phyloP scores from a whole-genome alignment of 2,888 invertebrate genomes.

The Lottia scabra region DNA sequence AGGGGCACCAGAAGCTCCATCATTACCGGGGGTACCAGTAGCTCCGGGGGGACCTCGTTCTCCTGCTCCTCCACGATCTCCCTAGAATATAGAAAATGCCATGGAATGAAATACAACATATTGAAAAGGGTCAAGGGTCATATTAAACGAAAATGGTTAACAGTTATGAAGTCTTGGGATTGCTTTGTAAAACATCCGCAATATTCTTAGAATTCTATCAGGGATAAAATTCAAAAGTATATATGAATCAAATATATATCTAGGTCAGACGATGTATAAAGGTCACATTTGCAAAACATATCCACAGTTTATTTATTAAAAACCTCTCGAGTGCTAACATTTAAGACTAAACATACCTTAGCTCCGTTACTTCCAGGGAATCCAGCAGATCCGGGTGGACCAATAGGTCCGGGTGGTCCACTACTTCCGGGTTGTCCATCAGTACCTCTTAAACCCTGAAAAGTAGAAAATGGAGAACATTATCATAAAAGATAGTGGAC shows the following conservation, averaged over 20 bases:
- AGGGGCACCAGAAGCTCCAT: conserved; percentile 40
- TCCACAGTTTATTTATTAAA: too few relatives aligned
- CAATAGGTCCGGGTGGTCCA: conserved; percentile 79
- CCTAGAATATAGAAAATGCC: conserved; percentile 25
- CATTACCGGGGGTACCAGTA: conserved; percentile 43
- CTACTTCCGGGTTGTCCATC: conserved; percentile 77
- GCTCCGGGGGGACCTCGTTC: conserved; percentile 44
- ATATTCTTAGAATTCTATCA: too few relatives aligned
- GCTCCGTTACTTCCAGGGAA: conserved; percentile 54
- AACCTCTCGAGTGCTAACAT: background rate
- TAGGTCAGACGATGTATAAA: too few relatives aligned
- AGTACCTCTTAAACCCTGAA: conserved; percentile 53
- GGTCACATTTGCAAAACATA: too few relatives aligned
- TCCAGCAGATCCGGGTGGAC: conserved; percentile 66
- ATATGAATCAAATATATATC: too few relatives aligned
- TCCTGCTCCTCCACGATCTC: conserved; percentile 52
- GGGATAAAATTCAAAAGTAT: too few relatives aligned
- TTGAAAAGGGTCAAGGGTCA: too few relatives aligned
- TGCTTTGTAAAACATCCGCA: background rate
- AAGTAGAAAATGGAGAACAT: background rate
- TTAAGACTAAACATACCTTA: conserved; percentile 38
- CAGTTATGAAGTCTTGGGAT: too few relatives aligned
- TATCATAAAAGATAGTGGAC: background rate
- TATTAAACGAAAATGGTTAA: too few relatives aligned
- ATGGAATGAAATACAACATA: background rate